Evolutionary conservation across 2,888 invertebrate genomes (phyloP).

Genomic region (Aelia acuminata): DNA sequence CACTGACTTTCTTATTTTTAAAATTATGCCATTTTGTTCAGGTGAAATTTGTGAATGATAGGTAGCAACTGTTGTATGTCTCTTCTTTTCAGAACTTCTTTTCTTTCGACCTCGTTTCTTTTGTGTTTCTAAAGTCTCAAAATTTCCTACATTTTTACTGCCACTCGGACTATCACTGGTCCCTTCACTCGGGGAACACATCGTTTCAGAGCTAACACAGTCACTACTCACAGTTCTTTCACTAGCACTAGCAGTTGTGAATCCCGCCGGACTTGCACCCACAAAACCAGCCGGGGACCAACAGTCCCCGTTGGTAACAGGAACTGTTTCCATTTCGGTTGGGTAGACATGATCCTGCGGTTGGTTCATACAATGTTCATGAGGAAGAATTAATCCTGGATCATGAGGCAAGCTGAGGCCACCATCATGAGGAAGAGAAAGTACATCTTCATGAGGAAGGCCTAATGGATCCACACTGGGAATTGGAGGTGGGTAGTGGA

Average conservation of each 20-base stretch:
- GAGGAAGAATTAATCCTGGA: constrained; percentile 49
- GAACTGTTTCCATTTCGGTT: constrained; percentile 56
- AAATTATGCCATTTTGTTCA: constrained; percentile 79
- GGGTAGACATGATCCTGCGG: constrained; percentile 49
- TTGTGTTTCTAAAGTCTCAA: constrained; percentile 60
- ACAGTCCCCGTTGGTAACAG: constrained; percentile 65
- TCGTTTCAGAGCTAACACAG: constrained; percentile 66
- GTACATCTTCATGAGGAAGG: constrained; percentile 46
- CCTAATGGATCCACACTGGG: constrained; percentile 21
- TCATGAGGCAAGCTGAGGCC: constrained; percentile 34
- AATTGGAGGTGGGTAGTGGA: constrained; percentile 44
- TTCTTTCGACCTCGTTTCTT: constrained; percentile 67
- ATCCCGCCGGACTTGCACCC: constrained; percentile 59
- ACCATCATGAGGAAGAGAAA: constrained; percentile 46
- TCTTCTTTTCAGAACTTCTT: constrained; percentile 62
- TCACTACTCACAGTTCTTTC: constrained; percentile 67
- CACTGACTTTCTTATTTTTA: constrained; percentile 79
- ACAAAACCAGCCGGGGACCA: constrained; percentile 65
- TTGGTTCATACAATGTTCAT: constrained; percentile 49
- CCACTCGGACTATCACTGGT: constrained; percentile 63
- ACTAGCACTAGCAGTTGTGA: constrained; percentile 65
- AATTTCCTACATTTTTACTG: constrained; percentile 58
- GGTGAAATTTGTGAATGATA: constrained; percentile 76
- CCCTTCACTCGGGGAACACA: constrained; percentile 66
- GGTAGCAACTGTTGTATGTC: constrained; percentile 68